Conservation (phyloP, 2,888 invertebrate genomes). For the Margaritifera margaritifera region DNA sequence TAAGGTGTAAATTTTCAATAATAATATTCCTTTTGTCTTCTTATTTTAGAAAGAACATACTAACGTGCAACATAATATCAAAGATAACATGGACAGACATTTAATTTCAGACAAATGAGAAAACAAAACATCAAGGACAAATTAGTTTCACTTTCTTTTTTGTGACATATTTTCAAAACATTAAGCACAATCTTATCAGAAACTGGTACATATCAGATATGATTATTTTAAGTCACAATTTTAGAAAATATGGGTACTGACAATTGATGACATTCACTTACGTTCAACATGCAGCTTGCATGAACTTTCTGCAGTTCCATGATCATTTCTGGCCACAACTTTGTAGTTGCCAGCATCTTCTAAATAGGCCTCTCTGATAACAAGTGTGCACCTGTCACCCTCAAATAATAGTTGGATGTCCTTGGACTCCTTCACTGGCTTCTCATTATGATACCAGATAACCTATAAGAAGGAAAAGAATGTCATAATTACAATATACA, state of each 20-base stretch:
- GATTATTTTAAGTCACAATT: no score
- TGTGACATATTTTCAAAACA: neutral
- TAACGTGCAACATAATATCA: no score
- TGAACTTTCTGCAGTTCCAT: constrained; percentile 88
- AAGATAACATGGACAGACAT: no score
- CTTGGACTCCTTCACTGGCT: constrained; percentile 87
- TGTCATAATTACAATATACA: neutral
- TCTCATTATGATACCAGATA: constrained; percentile 85
- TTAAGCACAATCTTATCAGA: neutral
- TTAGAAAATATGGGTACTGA: no score
- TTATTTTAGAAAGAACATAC: no score
- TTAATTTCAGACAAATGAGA: no score
- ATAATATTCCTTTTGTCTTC: no score
- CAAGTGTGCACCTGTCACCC: constrained; percentile 79
- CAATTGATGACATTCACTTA: constrained; percentile 51
- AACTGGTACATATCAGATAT: neutral
- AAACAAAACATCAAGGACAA: no score
- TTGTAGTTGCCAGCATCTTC: constrained; percentile 87
- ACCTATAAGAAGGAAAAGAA: constrained; percentile 73
- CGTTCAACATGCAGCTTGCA: constrained; percentile 85
- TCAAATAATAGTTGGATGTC: constrained; percentile 88
- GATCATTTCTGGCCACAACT: constrained; percentile 90
- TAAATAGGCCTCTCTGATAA: constrained; percentile 77
- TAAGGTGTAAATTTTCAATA: no score
- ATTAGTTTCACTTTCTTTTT: neutral